Percentiles rank a stretch among this genome's conserved stretches.
These are phyloP conservation scores for Spea hammondii DNA, from an alignment of 2,797 vertebrate species.

Conservation along the genomic window DNA sequence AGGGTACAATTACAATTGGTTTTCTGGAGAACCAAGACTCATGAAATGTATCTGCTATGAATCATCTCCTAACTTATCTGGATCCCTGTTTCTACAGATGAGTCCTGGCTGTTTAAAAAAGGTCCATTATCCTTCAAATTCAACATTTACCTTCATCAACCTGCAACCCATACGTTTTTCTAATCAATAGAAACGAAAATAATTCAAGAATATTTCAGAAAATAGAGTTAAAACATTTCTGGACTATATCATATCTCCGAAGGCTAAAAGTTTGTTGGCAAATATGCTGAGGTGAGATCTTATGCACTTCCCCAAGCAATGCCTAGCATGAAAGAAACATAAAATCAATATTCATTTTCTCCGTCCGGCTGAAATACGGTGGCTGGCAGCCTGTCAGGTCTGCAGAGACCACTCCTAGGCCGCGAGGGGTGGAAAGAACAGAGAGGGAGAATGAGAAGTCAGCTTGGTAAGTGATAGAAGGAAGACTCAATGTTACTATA, in stretches of 20 bases:
- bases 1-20: too few species aligned
- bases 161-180: not conserved
- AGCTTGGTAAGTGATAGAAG: slow-evolving; percentile 3
- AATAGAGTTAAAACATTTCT: slow-evolving; percentile 29
- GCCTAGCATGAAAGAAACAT: slow-evolving; percentile 51
- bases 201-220: not conserved
- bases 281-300: slow-evolving; percentile 48
- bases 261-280: slow-evolving; percentile 46
- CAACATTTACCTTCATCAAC: not conserved
- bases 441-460: not conserved
- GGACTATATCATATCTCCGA: slow-evolving; percentile 36
- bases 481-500: not conserved
- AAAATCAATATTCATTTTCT: slow-evolving; percentile 54
- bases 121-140: not conserved
- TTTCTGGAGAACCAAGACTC: too few species aligned
- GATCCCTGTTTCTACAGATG: too few species aligned
- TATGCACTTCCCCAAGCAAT: slow-evolving; percentile 46
- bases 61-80: too few species aligned
- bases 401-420: slow-evolving; percentile 44
- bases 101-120: too few species aligned
- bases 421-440: slow-evolving; percentile 3
- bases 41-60: too few species aligned
- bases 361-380: slow-evolving; percentile 48
- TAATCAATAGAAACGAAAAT: slow-evolving; percentile 12
- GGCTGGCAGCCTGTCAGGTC: slow-evolving; percentile 48